A percentile compares a stretch with the other conserved stretches of the same genome.
These are phyloP conservation scores for Paracyclopina nana DNA, from an alignment of 1,140 invertebrate species.

Conservation along the genomic window DNA sequence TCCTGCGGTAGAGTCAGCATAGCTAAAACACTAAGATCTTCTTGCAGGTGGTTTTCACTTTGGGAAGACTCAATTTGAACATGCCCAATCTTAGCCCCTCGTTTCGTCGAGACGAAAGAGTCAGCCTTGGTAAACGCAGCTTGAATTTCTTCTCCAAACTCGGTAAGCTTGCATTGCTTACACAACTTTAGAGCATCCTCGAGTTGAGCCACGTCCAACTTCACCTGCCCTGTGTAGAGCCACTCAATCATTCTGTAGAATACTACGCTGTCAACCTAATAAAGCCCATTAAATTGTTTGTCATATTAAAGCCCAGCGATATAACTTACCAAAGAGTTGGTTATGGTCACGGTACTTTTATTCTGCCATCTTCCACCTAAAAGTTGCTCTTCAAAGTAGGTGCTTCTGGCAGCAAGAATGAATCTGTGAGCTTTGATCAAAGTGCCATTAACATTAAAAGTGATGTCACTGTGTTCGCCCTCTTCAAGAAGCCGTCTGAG, in stretches of 20 bases:
- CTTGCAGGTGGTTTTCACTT: conserved; percentile 23
- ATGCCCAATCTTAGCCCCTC: neutral
- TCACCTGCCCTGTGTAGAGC: conserved; percentile 30
- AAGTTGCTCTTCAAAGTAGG: neutral
- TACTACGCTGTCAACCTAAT: conserved; percentile 26
- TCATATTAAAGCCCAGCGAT: no score
- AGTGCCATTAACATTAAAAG: neutral
- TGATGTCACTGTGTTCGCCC: neutral
- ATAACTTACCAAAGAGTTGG: no score
- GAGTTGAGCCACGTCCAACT: conserved; percentile 25
- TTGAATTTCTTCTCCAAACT: conserved; percentile 26
- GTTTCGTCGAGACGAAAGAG: neutral
- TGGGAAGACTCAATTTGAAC: conserved; percentile 8
- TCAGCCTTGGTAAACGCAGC: conserved; percentile 25
- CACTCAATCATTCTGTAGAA: conserved; percentile 29
- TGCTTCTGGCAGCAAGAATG: neutral
- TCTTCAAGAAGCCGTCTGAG: conserved; percentile 29
- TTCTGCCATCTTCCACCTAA: neutral
- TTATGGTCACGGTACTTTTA: no score
- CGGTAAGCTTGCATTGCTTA: conserved; percentile 28
- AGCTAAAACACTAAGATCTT: conserved; percentile 28
- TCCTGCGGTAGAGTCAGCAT: conserved; percentile 27
- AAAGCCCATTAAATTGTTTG: no score
- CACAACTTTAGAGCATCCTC: conserved; percentile 28
- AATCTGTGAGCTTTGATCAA: neutral